Percentiles rank a stretch among this genome's conserved stretches.
phyloP scores from a whole-genome alignment of 2,888 invertebrate genomes.

The Spilosoma lubricipeda region DNA sequence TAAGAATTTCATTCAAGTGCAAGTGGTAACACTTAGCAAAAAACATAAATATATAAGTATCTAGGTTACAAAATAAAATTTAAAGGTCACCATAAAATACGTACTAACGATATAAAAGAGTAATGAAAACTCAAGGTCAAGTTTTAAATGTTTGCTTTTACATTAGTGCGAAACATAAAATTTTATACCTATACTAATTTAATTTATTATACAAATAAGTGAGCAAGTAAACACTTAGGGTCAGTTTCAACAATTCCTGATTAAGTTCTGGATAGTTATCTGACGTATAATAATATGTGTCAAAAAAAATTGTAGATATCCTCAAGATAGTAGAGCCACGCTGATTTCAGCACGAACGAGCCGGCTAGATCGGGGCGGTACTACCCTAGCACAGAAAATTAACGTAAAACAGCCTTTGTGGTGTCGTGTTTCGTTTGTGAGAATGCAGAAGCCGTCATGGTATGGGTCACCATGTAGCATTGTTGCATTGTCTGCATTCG shows the following conservation, averaged over 20 bases:
- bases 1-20: not conserved
- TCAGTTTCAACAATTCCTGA: not conserved
- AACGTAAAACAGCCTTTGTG: no score
- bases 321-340: no score
- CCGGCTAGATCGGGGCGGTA: no score
- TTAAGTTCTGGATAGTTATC: no score
- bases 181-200: not conserved
- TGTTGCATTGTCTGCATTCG: no score
- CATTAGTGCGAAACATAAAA: not conserved
- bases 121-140: slow-evolving; percentile 3
- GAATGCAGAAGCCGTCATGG: no score
- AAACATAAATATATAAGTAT: not conserved
- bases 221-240: not conserved
- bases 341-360: no score
- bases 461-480: no score
- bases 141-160: not conserved
- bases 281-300: no score
- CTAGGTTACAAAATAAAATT: not conserved
- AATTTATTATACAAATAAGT: not conserved
- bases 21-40: not conserved
- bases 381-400: no score
- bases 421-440: no score
- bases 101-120: not conserved
- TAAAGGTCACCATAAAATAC: not conserved
- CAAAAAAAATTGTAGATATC: no score